Conservation (phyloP, 2,888 invertebrate species). For the Ypsolopha scabrella region DNA sequence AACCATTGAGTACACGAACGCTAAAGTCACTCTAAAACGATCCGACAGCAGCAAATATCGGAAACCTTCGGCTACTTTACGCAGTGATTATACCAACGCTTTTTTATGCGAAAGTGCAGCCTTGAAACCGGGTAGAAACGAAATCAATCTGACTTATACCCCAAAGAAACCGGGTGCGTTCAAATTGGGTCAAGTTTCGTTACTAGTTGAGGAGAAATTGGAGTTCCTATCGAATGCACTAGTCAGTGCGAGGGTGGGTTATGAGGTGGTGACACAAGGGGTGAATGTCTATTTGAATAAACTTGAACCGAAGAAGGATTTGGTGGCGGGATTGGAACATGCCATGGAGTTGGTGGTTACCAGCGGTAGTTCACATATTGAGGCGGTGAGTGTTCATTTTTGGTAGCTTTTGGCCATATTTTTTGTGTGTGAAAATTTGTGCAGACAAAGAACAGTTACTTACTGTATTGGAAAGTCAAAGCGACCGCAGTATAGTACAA, state of each 20-base stretch:
- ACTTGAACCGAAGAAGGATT: slow-evolving; percentile 72
- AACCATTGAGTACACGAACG: slow-evolving; percentile 77
- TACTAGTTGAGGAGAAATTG: slow-evolving; percentile 74
- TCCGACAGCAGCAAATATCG: slow-evolving; percentile 79
- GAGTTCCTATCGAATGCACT: slow-evolving; percentile 79
- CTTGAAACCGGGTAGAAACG: slow-evolving; percentile 76
- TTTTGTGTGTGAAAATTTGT: no score
- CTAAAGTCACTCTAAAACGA: slow-evolving; percentile 73
- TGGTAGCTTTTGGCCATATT: no score
- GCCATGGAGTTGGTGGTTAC: slow-evolving; percentile 79
- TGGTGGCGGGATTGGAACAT: slow-evolving; percentile 86
- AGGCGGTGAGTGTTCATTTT: slow-evolving; percentile 59
- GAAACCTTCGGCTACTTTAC: slow-evolving; percentile 74
- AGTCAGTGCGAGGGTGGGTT: slow-evolving; percentile 63
- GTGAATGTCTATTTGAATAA: slow-evolving; percentile 61
- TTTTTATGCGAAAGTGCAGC: slow-evolving; percentile 62
- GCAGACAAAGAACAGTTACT: no score
- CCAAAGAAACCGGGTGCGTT: slow-evolving; percentile 74
- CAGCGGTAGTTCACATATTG: slow-evolving; percentile 82
- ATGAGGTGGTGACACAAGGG: slow-evolving; percentile 67
- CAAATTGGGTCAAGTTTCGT: slow-evolving; percentile 77
- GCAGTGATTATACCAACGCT: slow-evolving; percentile 74
- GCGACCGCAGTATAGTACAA: no score
- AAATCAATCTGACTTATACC: slow-evolving; percentile 69
- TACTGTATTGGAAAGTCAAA: no score